These are phyloP conservation scores for Alaudala cheleensis DNA, from an alignment of 2,113 vertebrate species.

Conservation along the genomic window DNA sequence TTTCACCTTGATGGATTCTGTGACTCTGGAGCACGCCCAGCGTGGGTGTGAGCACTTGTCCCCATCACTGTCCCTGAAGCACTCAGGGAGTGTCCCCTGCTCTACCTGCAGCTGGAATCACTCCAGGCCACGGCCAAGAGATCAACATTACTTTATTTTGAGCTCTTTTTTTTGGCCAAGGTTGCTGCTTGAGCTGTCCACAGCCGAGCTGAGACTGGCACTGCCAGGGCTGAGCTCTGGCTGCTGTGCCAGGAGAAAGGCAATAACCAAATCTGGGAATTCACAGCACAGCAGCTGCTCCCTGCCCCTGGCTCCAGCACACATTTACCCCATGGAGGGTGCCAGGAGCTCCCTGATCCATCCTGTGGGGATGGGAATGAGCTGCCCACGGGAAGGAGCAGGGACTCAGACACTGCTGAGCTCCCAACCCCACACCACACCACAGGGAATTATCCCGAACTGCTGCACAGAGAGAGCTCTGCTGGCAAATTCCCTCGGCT, in stretches of 20 bases:
- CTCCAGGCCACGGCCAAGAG: background rate
- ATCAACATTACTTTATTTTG: background rate
- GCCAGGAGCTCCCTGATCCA: background rate
- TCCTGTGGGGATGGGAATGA: background rate
- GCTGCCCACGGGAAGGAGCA: fast-evolving
- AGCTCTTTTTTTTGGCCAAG: background rate
- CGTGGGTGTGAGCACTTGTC: background rate
- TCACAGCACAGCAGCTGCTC: background rate
- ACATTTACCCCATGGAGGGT: background rate
- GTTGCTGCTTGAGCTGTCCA: background rate
- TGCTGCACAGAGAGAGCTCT: background rate
- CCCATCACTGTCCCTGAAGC: background rate
- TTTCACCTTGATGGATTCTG: background rate
- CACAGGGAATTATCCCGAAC: background rate
- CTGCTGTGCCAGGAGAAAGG: background rate
- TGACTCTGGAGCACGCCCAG: background rate
- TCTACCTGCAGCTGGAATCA: background rate
- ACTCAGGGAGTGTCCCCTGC: fast-evolving
- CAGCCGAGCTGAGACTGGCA: background rate
- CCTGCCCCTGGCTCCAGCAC: background rate
- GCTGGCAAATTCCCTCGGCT: background rate
- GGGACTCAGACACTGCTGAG: background rate
- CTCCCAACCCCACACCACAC: fast-evolving
- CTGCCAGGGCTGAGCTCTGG: background rate
- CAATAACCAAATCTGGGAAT: background rate